Evolutionary conservation across 23 tunicate genomes (phyloP), one percentile per base, ranked within the genome.

Genomic region (Clavelina lepadiformis): DNA sequence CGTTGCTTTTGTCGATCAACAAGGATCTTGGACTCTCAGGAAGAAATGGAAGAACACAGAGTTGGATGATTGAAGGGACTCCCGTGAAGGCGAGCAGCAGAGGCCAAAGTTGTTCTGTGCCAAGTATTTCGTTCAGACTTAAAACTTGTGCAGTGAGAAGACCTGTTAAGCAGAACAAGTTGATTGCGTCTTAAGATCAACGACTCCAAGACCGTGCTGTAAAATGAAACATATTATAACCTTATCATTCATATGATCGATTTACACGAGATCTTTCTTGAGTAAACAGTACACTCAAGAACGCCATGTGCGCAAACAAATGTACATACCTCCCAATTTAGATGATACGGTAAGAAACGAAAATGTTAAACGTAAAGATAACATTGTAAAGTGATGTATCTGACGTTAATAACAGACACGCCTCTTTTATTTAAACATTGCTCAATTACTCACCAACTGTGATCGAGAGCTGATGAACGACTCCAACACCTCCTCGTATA

Each of bases 401-500:
- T n/a, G n/a, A n/a, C n/a, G n/a, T n/a, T n/a, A n/a, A n/a, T n/a
- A n/a, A n/a, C n/a, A n/a, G n/a, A n/a, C n/a, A n/a, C n/a, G n/a
- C n/a, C n/a, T n/a, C n/a, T n/a, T n/a, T n/a, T n/a, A n/a, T n/a
- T n/a, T n/a, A n/a, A 69, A 33, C 18, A 33, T 31, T 69, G 75
- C 75, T 18, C 73, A 15, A 65, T 34, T 64, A 28, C 61, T 54
- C 71, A 79, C 99, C 99, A 38, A 86, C 65, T 8, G 99, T 94
- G 18, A 94, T 86, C 3, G 64, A 38, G 3, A 94, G 72, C 52
- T 94, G 99, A 38, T 47, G 54, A 19, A 75, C 55, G 3, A 81
- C 95, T 15, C 88, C 88, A 24, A 86, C 57, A 3, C 68, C 89
- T 3, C 99, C 99, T 52, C 99, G 65, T 27, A 77, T 53, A 4